phyloP scores from a whole-genome alignment of 2,888 invertebrate species.

The Boloria euphrosyne region DNA sequence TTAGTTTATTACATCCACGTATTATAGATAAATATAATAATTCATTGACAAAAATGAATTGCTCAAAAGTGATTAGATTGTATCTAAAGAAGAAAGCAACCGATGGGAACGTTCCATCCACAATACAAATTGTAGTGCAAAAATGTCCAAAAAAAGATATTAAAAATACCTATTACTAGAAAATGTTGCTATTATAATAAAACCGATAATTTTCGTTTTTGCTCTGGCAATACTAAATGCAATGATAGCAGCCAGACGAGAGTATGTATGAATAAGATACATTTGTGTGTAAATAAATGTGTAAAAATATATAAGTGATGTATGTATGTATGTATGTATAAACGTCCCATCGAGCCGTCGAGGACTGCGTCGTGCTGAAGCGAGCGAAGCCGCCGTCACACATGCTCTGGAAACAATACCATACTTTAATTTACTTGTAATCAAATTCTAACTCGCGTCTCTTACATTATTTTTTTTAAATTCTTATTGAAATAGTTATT shows the following conservation, averaged over 20 bases:
- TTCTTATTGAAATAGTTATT: too few relatives aligned
- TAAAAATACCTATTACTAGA: too few relatives aligned
- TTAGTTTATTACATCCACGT: too few relatives aligned
- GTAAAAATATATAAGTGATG: background rate
- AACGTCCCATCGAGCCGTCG: constrained; percentile 5
- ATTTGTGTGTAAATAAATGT: background rate
- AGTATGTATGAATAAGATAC: too few relatives aligned
- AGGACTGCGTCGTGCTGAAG: constrained; percentile 2
- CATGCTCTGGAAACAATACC: constrained; percentile 18
- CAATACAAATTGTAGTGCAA: background rate
- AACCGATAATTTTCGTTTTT: background rate
- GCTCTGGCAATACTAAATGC: background rate
- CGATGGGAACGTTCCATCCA: background rate
- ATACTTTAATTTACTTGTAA: background rate
- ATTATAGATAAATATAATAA: constrained; percentile 13
- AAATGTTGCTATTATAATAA: too few relatives aligned
- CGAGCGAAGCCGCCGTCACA: constrained; percentile 8
- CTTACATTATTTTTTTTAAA: too few relatives aligned
- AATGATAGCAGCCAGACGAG: too few relatives aligned
- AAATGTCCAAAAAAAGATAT: too few relatives aligned
- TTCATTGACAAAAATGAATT: constrained; percentile 21
- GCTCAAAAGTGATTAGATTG: constrained; percentile 14
- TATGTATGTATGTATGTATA: background rate
- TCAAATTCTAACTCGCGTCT: too few relatives aligned
- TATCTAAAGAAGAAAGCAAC: constrained; percentile 15